phyloP scores from a whole-genome alignment of 2,797 vertebrate genomes.

The Sarcophilus harrisii region DNA sequence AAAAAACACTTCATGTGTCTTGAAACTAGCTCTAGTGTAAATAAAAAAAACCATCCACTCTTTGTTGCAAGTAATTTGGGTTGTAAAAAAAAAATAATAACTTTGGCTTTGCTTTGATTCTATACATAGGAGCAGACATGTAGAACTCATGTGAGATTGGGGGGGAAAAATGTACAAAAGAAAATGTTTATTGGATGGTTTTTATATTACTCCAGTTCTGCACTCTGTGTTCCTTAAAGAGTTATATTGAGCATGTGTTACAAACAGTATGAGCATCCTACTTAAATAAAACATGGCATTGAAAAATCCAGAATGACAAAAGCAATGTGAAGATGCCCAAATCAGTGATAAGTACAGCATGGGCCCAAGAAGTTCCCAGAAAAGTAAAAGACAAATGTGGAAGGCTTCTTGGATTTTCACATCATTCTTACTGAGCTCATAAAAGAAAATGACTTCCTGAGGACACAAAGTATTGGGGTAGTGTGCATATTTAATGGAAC shows the following conservation, averaged over 20 bases:
- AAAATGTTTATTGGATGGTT: slow-evolving; percentile 33
- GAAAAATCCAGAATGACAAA: slow-evolving; percentile 8
- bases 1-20: neutral
- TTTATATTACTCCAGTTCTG: slow-evolving; percentile 27
- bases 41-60: slow-evolving; percentile 14
- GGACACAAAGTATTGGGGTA: neutral
- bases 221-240: slow-evolving; percentile 29
- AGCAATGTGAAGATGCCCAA: neutral
- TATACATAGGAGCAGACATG: neutral
- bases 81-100: neutral
- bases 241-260: neutral
- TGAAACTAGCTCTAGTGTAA: slow-evolving; percentile 18
- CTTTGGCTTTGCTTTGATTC: slow-evolving; percentile 5
- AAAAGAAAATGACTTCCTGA: slow-evolving; percentile 7
- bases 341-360: neutral
- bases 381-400: neutral
- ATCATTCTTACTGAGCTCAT: neutral
- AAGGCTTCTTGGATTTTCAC: neutral
- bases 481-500: neutral
- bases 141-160: neutral
- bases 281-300: slow-evolving; percentile 6
- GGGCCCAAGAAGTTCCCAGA: slow-evolving; percentile 5
- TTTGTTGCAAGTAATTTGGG: neutral
- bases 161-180: neutral
- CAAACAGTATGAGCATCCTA: neutral